Base-by-base conservation (phyloP, 30 jellyfish, hydroid and myxozoan genomes). In the Turritopsis dohrnii region DNA sequence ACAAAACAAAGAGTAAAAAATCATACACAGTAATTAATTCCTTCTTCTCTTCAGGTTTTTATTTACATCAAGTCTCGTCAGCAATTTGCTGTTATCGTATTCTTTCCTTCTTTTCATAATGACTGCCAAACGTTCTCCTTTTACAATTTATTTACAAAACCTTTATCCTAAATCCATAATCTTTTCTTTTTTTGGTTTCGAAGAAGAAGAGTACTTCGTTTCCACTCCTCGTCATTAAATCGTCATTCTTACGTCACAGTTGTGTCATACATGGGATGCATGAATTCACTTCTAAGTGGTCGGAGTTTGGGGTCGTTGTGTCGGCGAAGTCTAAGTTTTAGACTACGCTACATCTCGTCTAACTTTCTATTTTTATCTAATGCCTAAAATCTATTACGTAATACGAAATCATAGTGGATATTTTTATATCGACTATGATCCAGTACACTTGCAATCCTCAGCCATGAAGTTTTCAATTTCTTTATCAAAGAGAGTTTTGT, bases 371-470 rank as follows among this genome's bases (percentile, higher is more conserved):
- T 41, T 41, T 41, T 41, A 41, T 41, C 60, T 41, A 41, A 41
- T 5, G 13, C 60, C 60, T 41, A 41, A 41, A 41, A 41, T 41
- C 60, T 41, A 41, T 41, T 3, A 41, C 60, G 60, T 41, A 41
- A 3, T 41, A 41, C 60, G 60, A 41, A 3, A 41, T 5, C 60
- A 41, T 41, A 41, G 60, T 41, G 60, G 60, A 41, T 41, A 41
- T 41, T 41, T 41, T 41, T 41, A 69, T 69, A 26, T 23, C 30
- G 77, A 21, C 83, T 74, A 74, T 29, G 52, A 29, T 29, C 83
- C 83, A 22, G 16, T 29, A n/a, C 83, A 74, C 29, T 28, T 22
- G 60, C 83, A 74, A 22, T 74, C 83, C 26, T 24, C 83, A 3
- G 83, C 83, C 83, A 74, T 74, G 25, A 74, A 1, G 8, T 28